phyloP scores from a whole-genome alignment of 2,888 invertebrate species.

The Molorchus minor region DNA sequence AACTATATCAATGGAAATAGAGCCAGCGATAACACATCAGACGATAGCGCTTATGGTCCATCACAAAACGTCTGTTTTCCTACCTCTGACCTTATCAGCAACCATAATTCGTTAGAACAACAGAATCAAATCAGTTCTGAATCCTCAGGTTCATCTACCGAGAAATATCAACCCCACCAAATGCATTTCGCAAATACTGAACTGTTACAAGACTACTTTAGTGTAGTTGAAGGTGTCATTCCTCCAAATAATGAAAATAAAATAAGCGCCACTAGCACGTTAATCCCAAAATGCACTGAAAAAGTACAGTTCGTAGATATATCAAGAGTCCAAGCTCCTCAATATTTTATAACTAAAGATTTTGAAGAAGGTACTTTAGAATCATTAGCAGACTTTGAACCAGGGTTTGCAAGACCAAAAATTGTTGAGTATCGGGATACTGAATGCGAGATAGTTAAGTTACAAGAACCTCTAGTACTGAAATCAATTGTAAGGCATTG shows the following conservation, averaged over 20 bases:
- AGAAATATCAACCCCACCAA: constrained; percentile 11
- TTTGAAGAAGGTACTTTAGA: constrained; percentile 39
- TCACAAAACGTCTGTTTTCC: constrained; percentile 56
- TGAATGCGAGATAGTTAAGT: constrained; percentile 37
- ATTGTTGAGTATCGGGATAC: constrained; percentile 20
- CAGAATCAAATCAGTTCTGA: constrained; percentile 33
- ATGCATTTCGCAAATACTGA: constrained; percentile 31
- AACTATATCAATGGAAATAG: constrained; percentile 63
- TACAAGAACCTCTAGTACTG: constrained; percentile 49
- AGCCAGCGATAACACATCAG: constrained; percentile 62
- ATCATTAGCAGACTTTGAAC: constrained; percentile 43
- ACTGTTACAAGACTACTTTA: constrained; percentile 29
- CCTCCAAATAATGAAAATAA: constrained; percentile 18
- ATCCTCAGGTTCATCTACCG: constrained; percentile 1
- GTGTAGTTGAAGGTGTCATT: constrained; percentile 24
- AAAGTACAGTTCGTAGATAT: constrained; percentile 41
- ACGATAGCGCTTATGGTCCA: constrained; percentile 64
- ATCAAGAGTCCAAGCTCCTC: constrained; percentile 49
- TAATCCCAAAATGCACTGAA: constrained; percentile 28
- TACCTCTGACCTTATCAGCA: constrained; percentile 69
- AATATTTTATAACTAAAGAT: constrained; percentile 42
- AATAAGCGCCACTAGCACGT: constrained; percentile 20
- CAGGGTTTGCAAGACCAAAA: constrained; percentile 35
- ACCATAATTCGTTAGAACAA: constrained; percentile 65
- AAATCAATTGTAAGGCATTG: constrained; percentile 51